These are phyloP conservation scores for Cyphomyrmex costatus DNA, from an alignment of 1,140 invertebrate species.

Conservation along the genomic window DNA sequence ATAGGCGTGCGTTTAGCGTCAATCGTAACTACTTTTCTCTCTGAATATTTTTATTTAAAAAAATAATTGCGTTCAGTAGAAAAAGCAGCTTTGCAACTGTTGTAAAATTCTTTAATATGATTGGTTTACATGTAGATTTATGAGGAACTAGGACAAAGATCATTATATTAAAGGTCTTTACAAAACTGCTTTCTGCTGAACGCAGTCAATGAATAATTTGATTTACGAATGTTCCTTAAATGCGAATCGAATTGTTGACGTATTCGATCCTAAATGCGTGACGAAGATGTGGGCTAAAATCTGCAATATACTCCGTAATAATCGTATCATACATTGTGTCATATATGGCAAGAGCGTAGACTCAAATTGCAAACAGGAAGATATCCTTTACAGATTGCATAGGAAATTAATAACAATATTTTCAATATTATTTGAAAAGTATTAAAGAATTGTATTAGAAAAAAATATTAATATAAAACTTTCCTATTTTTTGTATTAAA, in stretches of 20 bases:
- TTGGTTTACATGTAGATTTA: no score
- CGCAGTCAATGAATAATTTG: not conserved
- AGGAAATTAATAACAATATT: not conserved
- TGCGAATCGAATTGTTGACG: not conserved
- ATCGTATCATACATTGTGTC: conserved; percentile 29
- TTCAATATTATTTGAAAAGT: not conserved
- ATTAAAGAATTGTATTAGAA: not conserved
- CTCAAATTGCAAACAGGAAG: not conserved
- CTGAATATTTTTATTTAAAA: not conserved
- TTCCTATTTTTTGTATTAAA: not conserved
- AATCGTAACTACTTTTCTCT: not conserved
- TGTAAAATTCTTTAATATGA: no score
- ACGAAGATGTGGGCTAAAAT: conserved; percentile 11
- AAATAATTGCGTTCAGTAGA: no score
- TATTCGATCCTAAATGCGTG: not conserved
- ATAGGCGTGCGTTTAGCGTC: not conserved
- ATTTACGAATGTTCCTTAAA: conserved; percentile 9
- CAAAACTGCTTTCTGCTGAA: no score
- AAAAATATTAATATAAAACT: not conserved
- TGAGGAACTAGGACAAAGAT: no score
- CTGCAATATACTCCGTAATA: not conserved
- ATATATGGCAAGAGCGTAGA: conserved; percentile 33
- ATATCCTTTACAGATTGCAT: not conserved
- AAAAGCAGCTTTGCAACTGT: no score
- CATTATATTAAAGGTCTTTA: no score